phyloP scores from a whole-genome alignment of 2,797 vertebrate genomes.

The Pyrocephalus nanus region DNA sequence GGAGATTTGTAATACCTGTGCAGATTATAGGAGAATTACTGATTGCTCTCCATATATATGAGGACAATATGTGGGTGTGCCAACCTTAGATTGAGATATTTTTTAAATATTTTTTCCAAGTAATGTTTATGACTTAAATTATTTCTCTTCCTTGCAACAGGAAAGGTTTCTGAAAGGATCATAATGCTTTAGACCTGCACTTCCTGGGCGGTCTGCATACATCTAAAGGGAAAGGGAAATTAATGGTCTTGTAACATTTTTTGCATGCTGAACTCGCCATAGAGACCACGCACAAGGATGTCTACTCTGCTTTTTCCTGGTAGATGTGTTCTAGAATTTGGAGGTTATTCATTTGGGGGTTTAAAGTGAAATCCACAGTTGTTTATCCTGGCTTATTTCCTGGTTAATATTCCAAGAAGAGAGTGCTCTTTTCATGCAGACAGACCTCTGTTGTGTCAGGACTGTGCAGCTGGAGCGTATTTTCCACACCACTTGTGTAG shows the following conservation, averaged over 20 bases:
- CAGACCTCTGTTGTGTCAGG: neutral
- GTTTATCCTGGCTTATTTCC: neutral
- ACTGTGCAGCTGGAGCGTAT: neutral
- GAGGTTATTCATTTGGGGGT: neutral
- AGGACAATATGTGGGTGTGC: neutral
- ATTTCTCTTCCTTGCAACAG: neutral
- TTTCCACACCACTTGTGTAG: neutral
- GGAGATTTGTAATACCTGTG: neutral
- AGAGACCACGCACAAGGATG: neutral
- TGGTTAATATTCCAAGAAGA: neutral
- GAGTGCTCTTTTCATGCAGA: neutral
- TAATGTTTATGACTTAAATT: neutral
- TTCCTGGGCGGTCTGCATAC: neutral
- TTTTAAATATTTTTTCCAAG: neutral
- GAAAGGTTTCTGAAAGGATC: neutral
- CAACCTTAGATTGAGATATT: neutral
- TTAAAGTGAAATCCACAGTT: neutral
- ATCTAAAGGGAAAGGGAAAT: neutral
- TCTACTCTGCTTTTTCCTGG: neutral
- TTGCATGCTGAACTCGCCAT: neutral
- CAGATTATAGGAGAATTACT: neutral
- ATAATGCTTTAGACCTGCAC: neutral
- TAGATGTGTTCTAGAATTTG: neutral
- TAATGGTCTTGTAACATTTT: neutral
- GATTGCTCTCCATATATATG: rapidly evolving